Percentiles rank a stretch among this genome's conserved stretches.
These are phyloP conservation scores for Tenodera sinensis DNA, from an alignment of 2,888 invertebrate genomes.

Conservation along the genomic window DNA sequence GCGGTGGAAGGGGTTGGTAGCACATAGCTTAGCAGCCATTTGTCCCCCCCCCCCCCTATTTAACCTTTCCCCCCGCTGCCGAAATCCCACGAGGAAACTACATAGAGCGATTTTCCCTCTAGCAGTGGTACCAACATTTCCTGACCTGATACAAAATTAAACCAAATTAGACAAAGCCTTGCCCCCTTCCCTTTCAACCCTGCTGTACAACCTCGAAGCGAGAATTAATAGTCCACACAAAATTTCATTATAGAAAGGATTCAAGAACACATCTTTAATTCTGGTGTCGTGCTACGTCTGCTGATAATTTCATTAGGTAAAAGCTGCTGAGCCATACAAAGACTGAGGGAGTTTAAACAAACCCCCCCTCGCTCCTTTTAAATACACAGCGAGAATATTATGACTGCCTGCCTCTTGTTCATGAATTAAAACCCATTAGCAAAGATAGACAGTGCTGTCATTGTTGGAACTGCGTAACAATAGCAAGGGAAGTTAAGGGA, in stretches of 20 bases:
- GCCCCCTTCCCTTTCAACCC: background rate
- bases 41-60: background rate
- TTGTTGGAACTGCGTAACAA: background rate
- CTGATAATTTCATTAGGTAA: constrained; percentile 26
- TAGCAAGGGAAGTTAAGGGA: background rate
- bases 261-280: constrained; percentile 23
- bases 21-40: background rate
- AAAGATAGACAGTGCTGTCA: constrained; percentile 15
- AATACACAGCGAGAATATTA: constrained; percentile 19
- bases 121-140: background rate
- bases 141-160: constrained; percentile 30
- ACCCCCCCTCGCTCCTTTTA: constrained; percentile 14
- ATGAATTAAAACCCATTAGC: constrained; percentile 26
- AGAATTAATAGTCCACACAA: constrained; percentile 31
- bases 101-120: background rate
- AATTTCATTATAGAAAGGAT: constrained; percentile 26
- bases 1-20: background rate
- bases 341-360: constrained; percentile 7
- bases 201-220: constrained; percentile 18
- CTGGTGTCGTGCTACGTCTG: constrained; percentile 6
- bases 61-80: background rate
- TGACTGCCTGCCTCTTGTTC: constrained; percentile 2
- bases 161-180: constrained; percentile 29
- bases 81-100: background rate
- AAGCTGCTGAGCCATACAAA: constrained; percentile 20